A percentile compares a stretch with the other conserved stretches of the same genome.
Conservation (phyloP, 1,140 invertebrate species). For the Leptoteleia sp. region DNA sequence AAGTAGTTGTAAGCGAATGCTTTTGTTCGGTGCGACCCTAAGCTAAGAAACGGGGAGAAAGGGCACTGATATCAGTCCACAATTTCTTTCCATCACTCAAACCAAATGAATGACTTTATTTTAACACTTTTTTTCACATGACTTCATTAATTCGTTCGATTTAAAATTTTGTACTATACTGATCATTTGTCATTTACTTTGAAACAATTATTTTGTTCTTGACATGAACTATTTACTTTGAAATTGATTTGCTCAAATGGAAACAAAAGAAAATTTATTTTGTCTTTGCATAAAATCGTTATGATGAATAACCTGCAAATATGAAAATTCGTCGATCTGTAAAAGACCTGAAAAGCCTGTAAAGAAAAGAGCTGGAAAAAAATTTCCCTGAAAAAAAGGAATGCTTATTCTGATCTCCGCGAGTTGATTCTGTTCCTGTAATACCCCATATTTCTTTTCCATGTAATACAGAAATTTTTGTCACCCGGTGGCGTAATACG, state of each 20-base stretch:
- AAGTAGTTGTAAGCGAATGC: slow-evolving; percentile 81
- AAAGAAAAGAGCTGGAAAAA: slow-evolving; percentile 80
- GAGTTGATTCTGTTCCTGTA: slow-evolving; percentile 74
- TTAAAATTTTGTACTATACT: too few species aligned
- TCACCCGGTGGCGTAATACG: too few species aligned
- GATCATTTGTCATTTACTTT: not conserved
- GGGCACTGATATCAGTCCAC: slow-evolving; percentile 81
- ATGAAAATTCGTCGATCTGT: slow-evolving; percentile 73
- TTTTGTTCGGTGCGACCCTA: slow-evolving; percentile 82
- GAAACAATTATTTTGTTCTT: not conserved
- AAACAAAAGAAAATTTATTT: slow-evolving; percentile 18
- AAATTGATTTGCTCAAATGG: not conserved
- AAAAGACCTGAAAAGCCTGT: slow-evolving; percentile 79
- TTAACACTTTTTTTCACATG: slow-evolving; percentile 14
- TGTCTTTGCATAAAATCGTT: slow-evolving; percentile 31
- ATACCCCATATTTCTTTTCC: slow-evolving; percentile 55
- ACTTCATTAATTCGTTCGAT: too few species aligned
- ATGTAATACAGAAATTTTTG: slow-evolving; percentile 50
- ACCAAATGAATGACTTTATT: slow-evolving; percentile 51
- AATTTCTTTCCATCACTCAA: slow-evolving; percentile 71
- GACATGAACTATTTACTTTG: slow-evolving; percentile 17
- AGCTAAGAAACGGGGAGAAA: slow-evolving; percentile 82
- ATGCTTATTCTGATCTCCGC: slow-evolving; percentile 68
- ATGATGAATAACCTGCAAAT: slow-evolving; percentile 74
- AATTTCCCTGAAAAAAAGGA: slow-evolving; percentile 70